Percentiles rank a stretch among this genome's conserved stretches.
phyloP scores from a whole-genome alignment of 2,888 invertebrate genomes.

The Epinotia nisella region DNA sequence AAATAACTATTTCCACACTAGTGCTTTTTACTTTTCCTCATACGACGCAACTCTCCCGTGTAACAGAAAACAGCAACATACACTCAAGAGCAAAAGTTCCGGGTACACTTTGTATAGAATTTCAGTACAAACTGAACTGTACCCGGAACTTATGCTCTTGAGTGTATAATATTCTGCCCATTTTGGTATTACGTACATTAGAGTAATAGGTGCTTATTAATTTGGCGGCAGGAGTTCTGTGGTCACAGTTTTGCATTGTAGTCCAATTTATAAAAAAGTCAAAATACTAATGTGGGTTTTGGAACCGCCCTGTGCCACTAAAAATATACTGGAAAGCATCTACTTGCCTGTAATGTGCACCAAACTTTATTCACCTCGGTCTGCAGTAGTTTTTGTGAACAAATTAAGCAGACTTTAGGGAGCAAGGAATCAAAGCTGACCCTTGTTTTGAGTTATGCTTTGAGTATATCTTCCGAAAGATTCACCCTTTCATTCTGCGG shows the following conservation, averaged over 20 bases:
- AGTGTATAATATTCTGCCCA: too few relatives aligned
- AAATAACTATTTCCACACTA: too few relatives aligned
- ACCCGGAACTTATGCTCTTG: too few relatives aligned
- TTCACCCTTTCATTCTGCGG: constrained; percentile 47
- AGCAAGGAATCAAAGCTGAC: constrained; percentile 47
- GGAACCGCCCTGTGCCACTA: not conserved
- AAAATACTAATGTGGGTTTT: not conserved
- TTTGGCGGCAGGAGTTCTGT: not conserved
- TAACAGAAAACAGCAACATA: not conserved
- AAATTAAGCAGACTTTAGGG: not conserved
- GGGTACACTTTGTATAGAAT: too few relatives aligned
- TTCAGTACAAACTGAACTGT: too few relatives aligned
- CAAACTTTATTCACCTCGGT: not conserved
- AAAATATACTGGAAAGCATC: not conserved
- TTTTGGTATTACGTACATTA: not conserved
- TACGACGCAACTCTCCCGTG: not conserved
- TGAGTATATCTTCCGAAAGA: constrained; percentile 48
- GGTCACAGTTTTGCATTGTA: not conserved
- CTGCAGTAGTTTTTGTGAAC: not conserved
- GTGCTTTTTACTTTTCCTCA: not conserved
- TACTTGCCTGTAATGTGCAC: not conserved
- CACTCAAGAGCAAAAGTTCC: too few relatives aligned
- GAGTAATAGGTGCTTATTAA: not conserved
- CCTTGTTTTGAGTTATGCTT: constrained; percentile 48
- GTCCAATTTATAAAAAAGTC: not conserved